These are phyloP conservation scores for Acanthococcus lagerstroemiae DNA, from an alignment of 2,888 invertebrate genomes.

Conservation along the genomic window DNA sequence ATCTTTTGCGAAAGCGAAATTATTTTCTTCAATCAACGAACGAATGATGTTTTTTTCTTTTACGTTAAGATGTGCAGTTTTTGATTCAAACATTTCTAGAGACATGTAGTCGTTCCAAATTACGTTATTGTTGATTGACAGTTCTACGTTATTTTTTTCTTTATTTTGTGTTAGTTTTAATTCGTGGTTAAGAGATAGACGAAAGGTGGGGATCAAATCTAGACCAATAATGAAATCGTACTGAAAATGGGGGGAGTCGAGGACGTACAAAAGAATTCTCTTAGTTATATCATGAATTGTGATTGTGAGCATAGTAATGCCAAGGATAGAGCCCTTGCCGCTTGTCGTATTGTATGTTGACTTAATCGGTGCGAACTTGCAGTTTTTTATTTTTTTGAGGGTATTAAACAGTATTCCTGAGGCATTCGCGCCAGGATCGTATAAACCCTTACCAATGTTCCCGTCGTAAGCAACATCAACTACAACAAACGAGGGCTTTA, in stretches of 20 bases:
- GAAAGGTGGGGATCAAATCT: not conserved
- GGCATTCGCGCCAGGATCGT: not conserved
- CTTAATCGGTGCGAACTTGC: not conserved
- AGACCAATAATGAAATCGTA: not conserved
- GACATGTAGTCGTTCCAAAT: not conserved
- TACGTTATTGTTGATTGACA: not conserved
- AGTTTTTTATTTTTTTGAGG: not conserved
- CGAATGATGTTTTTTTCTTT: not conserved
- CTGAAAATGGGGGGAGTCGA: not conserved
- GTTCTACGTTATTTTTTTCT: not conserved
- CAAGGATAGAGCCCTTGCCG: not conserved
- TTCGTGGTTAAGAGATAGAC: not conserved
- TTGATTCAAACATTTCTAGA: not conserved
- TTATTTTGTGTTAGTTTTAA: not conserved
- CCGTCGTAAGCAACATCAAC: not conserved
- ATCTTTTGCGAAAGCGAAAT: not conserved
- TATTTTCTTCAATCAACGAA: not conserved
- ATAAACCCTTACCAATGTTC: not conserved
- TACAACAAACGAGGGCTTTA: conserved; percentile 6
- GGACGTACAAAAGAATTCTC: not conserved
- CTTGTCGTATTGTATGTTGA: not conserved
- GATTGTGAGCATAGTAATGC: not conserved
- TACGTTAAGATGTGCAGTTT: not conserved
- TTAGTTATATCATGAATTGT: not conserved
- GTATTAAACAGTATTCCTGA: not conserved